Conservation (phyloP, 2,113 vertebrate genomes). For the Echinops telfairi region DNA sequence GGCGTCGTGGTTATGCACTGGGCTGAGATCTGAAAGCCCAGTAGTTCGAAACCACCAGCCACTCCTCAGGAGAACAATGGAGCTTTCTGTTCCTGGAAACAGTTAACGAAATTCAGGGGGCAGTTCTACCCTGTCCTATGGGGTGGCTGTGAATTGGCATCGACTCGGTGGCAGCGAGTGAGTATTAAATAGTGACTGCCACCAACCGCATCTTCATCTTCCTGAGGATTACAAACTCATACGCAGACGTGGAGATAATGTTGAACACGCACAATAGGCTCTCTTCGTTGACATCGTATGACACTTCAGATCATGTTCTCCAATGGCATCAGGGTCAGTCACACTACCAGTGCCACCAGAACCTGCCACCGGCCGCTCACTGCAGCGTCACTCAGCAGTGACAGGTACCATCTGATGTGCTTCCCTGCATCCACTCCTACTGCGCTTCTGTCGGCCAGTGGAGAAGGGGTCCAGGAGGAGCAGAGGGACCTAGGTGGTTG, state of each 20-base stretch:
- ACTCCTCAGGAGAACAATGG: too few relatives aligned
- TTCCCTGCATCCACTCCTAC: neutral
- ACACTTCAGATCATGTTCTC: neutral
- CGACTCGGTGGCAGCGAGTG: too few relatives aligned
- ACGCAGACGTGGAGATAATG: too few relatives aligned
- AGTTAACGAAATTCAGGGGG: too few relatives aligned
- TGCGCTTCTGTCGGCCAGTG: neutral
- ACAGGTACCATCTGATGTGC: neutral
- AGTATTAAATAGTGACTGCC: neutral
- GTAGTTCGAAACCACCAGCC: too few relatives aligned
- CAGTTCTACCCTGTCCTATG: too few relatives aligned
- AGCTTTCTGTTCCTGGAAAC: too few relatives aligned
- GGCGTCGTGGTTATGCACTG: too few relatives aligned
- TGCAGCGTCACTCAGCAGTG: neutral
- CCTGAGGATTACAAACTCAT: neutral
- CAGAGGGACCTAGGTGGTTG: neutral
- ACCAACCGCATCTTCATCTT: neutral
- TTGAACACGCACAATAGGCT: neutral
- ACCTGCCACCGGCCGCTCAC: fast-evolving
- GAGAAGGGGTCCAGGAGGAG: neutral
- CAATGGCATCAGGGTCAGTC: neutral
- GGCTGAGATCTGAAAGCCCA: too few relatives aligned
- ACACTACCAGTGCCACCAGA: neutral
- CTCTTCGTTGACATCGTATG: neutral
- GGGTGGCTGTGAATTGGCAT: too few relatives aligned